phyloP scores from a whole-genome alignment of 35 echinoderm and acorn worm species.

The Heliocidaris tuberculata region DNA sequence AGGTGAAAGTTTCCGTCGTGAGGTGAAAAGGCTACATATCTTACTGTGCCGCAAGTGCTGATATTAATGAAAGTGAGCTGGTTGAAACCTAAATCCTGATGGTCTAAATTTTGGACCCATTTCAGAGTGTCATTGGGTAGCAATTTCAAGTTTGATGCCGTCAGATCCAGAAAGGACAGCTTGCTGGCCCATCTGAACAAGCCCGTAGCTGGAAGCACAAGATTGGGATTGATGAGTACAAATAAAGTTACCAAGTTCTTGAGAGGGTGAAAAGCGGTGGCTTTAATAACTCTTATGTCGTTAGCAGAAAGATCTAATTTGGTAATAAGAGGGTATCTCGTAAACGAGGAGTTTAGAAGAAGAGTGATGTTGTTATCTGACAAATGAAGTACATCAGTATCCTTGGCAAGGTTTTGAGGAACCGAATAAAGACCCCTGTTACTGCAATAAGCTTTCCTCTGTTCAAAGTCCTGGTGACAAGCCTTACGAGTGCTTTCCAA shows the following conservation, averaged over 20 bases:
- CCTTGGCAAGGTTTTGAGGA: neutral
- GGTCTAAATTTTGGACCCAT: neutral
- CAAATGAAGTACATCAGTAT: neutral
- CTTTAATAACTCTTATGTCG: neutral
- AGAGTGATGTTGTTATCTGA: neutral
- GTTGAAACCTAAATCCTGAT: neutral
- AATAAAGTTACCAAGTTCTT: neutral
- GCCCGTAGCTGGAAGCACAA: neutral
- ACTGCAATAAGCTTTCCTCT: neutral
- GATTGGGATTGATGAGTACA: neutral
- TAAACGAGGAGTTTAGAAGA: neutral
- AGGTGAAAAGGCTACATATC: neutral
- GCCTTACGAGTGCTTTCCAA: neutral
- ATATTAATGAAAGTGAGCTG: neutral
- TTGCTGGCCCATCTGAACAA: neutral
- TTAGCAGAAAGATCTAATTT: neutral
- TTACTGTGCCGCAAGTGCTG: neutral
- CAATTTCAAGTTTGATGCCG: neutral
- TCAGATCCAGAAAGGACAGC: neutral
- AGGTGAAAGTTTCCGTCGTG: neutral
- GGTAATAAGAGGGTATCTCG: neutral
- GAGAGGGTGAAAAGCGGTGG: neutral
- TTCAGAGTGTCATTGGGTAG: neutral
- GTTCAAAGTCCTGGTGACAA: neutral
- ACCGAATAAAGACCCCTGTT: neutral